Percentiles rank a stretch among this genome's conserved stretches.
Conservation (phyloP, 2,113 vertebrate species). For the Nothobranchius kuhntae region DNA sequence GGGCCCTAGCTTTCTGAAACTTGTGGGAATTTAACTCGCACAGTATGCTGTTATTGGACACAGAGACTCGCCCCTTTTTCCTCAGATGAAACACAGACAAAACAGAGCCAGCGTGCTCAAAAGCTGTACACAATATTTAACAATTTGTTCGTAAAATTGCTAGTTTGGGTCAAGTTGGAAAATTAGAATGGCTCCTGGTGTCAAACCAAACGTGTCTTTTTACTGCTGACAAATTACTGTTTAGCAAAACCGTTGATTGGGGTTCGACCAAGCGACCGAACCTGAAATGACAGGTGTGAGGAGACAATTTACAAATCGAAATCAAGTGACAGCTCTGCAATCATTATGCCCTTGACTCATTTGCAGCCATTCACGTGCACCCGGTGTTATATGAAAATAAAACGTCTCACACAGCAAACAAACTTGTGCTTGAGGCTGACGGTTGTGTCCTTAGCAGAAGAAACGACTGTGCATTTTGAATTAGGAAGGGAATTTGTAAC, state of each 20-base stretch:
- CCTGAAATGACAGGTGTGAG: constrained; percentile 60
- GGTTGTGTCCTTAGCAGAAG: too few species aligned
- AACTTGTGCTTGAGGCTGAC: constrained; percentile 1
- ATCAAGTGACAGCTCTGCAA: constrained; percentile 63
- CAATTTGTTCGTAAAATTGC: constrained; percentile 44
- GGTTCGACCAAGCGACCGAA: constrained; percentile 48
- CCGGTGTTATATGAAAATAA: constrained; percentile 20
- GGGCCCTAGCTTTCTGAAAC: not conserved
- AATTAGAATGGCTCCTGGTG: constrained; percentile 19
- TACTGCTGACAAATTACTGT: constrained; percentile 51
- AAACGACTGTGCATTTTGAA: too few species aligned
- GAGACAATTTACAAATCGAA: constrained; percentile 62
- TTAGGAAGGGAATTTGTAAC: too few species aligned
- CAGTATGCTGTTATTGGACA: not conserved
- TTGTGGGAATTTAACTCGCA: not conserved
- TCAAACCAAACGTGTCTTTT: constrained; percentile 29
- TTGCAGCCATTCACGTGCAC: constrained; percentile 24
- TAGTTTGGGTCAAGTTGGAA: constrained; percentile 41
- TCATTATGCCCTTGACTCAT: constrained; percentile 47
- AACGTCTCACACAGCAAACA: constrained; percentile 16
- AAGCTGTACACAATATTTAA: constrained; percentile 3
- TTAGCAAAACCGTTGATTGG: constrained; percentile 51
- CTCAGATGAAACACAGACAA: not conserved
- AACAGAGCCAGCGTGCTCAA: constrained; percentile 7
- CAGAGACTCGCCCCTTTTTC: too few species aligned